phyloP scores from a whole-genome alignment of 2,113 vertebrate genomes.

The Scartelaos histophorus region DNA sequence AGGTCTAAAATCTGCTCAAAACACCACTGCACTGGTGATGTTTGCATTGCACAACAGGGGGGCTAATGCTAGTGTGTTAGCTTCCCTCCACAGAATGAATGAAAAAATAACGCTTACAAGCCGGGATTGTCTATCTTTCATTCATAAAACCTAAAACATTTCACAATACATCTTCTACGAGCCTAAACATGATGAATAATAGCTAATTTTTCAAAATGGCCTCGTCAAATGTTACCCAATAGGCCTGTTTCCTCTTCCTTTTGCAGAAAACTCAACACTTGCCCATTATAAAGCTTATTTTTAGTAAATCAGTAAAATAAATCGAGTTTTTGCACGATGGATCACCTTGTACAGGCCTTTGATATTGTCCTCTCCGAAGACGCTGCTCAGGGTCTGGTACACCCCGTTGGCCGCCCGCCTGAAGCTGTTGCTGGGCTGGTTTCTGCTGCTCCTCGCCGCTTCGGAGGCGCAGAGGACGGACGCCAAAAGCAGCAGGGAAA shows the following conservation, averaged over 20 bases:
- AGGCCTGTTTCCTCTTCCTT: conserved; percentile 44
- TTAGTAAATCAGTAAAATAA: too few relatives aligned
- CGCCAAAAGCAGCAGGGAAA: conserved; percentile 64
- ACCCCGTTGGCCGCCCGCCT: conserved; percentile 83
- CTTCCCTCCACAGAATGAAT: conserved; percentile 5
- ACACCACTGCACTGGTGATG: neutral
- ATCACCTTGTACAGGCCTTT: conserved; percentile 86
- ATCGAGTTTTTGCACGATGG: neutral
- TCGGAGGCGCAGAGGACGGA: conserved; percentile 61
- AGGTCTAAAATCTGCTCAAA: too few relatives aligned
- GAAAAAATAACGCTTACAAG: neutral
- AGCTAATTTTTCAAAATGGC: conserved; percentile 51
- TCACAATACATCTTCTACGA: neutral
- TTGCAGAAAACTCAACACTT: neutral
- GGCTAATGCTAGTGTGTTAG: neutral
- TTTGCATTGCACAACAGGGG: neutral
- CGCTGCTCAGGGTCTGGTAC: conserved; percentile 85
- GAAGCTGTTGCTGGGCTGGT: conserved; percentile 83
- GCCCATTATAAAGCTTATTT: rapidly evolving
- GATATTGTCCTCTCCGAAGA: conserved; percentile 92
- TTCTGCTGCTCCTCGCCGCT: conserved; percentile 71
- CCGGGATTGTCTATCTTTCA: too few relatives aligned
- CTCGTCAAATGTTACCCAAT: conserved; percentile 34
- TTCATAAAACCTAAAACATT: neutral
- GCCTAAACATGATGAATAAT: neutral